Conservation (phyloP, 2,888 invertebrate genomes). For the Arenicola marina region DNA sequence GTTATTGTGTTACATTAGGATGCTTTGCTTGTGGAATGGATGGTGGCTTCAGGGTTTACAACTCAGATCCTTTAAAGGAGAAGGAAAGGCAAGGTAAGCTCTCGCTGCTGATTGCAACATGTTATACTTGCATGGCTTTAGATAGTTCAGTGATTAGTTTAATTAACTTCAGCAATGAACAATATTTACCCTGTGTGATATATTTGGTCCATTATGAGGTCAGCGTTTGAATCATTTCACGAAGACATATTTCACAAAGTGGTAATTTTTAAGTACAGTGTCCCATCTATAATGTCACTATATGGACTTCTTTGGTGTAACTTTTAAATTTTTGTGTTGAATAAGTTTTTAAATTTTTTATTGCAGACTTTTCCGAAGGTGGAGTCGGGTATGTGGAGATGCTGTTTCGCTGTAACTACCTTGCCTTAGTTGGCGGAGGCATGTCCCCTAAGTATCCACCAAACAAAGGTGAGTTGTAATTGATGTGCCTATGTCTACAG, state of each 20-base stretch:
- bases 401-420: conserved; percentile 90
- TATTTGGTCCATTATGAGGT: too few species aligned
- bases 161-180: too few species aligned
- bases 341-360: not conserved
- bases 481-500: not conserved
- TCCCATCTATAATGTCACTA: not conserved
- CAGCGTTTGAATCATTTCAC: too few species aligned
- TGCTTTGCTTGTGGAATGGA: conserved; percentile 98
- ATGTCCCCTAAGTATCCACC: conserved; percentile 88
- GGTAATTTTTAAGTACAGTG: not conserved
- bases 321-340: not conserved
- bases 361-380: conserved; percentile 82
- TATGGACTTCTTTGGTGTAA: not conserved
- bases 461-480: conserved; percentile 71
- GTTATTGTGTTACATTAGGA: too few species aligned
- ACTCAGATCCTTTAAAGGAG: conserved; percentile 95
- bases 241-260: too few species aligned
- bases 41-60: conserved; percentile 94
- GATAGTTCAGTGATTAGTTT: too few species aligned
- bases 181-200: too few species aligned
- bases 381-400: conserved; percentile 95
- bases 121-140: too few species aligned
- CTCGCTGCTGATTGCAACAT: too few species aligned
- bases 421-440: conserved; percentile 95
- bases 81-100: conserved; percentile 80